These are phyloP conservation scores for Phyllostomus discolor DNA, from an alignment of 2,113 vertebrate genomes.

Conservation along the genomic window DNA sequence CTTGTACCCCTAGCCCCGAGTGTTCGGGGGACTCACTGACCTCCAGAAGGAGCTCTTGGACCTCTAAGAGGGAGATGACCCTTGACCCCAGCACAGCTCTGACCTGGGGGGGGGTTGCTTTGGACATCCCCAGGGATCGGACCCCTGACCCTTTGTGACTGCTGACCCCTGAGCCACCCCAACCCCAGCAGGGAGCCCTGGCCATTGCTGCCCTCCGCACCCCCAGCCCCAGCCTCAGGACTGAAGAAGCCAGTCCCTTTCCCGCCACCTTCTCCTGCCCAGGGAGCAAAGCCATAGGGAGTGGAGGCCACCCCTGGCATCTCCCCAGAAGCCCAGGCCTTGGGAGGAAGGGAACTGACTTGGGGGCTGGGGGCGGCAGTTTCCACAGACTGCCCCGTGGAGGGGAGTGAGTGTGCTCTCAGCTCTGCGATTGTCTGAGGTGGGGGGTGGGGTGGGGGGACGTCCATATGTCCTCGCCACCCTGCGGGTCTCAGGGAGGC, in stretches of 20 bases:
- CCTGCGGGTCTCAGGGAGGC: conserved; percentile 69
- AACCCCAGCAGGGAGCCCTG: conserved; percentile 8
- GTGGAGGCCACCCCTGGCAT: conserved; percentile 17
- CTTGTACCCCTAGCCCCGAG: background rate
- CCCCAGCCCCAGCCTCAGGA: conserved; percentile 11
- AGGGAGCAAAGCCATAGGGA: conserved; percentile 71
- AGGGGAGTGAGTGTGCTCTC: background rate
- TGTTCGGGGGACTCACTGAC: background rate
- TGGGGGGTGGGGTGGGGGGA: background rate
- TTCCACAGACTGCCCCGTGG: background rate
- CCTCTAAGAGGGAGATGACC: background rate
- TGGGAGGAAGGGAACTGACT: background rate
- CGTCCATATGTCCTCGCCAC: background rate
- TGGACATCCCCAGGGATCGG: background rate
- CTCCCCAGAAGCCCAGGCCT: conserved; percentile 28
- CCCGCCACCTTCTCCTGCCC: background rate
- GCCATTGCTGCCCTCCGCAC: background rate
- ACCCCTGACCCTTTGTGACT: conserved; percentile 1
- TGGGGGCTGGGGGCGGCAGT: background rate
- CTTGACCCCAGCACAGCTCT: background rate
- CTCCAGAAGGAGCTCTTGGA: background rate
- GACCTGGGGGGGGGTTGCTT: background rate
- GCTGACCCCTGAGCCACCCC: conserved; percentile 66
- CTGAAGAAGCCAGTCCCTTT: background rate
- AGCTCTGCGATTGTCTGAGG: background rate